Evolutionary conservation across 37 sponge, comb jelly and placozoan species (phyloP), one percentile per base, ranked within the genome.

Genomic region (Oopsacas minuta): DNA sequence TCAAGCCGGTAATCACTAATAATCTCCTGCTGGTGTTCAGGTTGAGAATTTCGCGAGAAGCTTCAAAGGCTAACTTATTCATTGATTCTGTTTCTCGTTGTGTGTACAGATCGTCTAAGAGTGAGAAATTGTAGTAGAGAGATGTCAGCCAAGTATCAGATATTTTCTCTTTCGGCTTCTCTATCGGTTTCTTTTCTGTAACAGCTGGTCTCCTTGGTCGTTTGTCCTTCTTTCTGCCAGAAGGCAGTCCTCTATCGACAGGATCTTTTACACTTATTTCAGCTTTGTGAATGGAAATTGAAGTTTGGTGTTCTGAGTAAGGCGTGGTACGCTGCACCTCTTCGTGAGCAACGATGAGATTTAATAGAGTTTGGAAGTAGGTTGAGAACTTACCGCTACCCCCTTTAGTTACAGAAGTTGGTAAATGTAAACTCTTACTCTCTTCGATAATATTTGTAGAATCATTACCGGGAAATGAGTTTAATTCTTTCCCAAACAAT

Each of bases 371-470:
- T 46, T 95, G 95, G 0, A 90, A 85, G 85, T 95, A 95, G 0
- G 91, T 89, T 81, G 90, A 90, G 87, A 95, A 95, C 39, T 69
- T 85, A 23, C 94, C 94, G 1, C 34, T 30, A 0, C 90, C 90
- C 23, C 89, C 89, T 1, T 52, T 38, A 3, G 83, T 85, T 0
- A 90, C 61, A 51, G 88, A 91, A 0, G 52, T 84, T 0, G 87
- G 75, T 23, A 86, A 89, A 61, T 91, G 93, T 37, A 87, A 88
- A 30, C 28, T 39, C 81, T 38, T 25, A 0, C 5, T 36, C 52
- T 49, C 81, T 8, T 23, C 23, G 35, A 69, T 39, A 25, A 37
- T 88, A 37, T 36, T 36, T 32, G 81, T 39, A 0, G 82, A 53
- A 36, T 23, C 42, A 22, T 28, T 28, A 1, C 84, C 83, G 38